Conservation (phyloP, 2,113 vertebrate species). For the Zootoca vivipara region DNA sequence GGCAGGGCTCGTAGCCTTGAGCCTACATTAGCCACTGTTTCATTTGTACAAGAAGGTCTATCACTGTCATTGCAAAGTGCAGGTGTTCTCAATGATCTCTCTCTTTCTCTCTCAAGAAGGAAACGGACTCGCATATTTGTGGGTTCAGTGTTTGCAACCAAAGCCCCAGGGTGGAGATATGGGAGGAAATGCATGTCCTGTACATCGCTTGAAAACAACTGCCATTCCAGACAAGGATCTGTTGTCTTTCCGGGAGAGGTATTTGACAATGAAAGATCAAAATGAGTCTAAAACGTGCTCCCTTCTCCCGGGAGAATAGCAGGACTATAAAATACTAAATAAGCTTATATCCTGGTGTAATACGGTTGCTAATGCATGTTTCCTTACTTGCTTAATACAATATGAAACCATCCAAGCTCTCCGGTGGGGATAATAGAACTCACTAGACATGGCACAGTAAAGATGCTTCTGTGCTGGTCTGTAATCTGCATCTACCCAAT, state of each 20-base stretch:
- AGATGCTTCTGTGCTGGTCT: conserved; percentile 19
- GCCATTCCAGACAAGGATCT: not conserved
- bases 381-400: conserved; percentile 41
- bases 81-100: not conserved
- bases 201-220: not conserved
- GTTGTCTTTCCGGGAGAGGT: not conserved
- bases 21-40: not conserved
- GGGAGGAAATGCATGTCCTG: not conserved
- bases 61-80: not conserved
- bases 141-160: not conserved
- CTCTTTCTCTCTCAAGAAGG: not conserved
- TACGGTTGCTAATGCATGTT: conserved; percentile 58
- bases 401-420: conserved; percentile 41
- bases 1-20: not conserved
- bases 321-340: not conserved
- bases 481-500: conserved; percentile 11
- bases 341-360: conserved; percentile 43
- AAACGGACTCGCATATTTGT: not conserved
- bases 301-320: conserved; percentile 14
- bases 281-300: conserved; percentile 3
- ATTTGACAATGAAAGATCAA: conserved; percentile 35
- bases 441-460: conserved; percentile 34
- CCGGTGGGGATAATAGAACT: conserved; percentile 50
- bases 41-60: not conserved
- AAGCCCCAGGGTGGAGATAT: no score